Evolutionary conservation across 2,888 invertebrate species (phyloP), one percentile per base, ranked within the genome.

Genomic region (Cephus spinipes): DNA sequence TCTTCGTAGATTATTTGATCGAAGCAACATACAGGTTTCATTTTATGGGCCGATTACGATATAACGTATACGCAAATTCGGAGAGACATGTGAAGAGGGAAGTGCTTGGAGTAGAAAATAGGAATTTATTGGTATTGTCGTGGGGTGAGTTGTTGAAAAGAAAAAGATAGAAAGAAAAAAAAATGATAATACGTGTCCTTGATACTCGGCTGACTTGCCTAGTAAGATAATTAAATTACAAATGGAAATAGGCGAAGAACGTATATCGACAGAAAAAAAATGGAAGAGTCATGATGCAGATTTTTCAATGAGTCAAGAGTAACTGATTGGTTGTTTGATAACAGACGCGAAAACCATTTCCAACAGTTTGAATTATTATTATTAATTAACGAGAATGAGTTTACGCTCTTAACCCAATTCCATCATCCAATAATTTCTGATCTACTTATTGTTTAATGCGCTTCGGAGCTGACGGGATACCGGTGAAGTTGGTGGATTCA

Each of bases 1-100:
- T 83, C 80, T 83, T 83, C 83, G 84, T 83, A 84, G 81, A 84
- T 78, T 81, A 81, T 83, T 80, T 81, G 84, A 83, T 81, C 82
- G 85, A 84, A 84, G 85, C 85, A 85, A 85, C 78, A 80, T 79
- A 79, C 81, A 71, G 32, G 32, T 32, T 71, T 71, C 12, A 71
- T 71, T 71, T 33, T 82, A 81, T 80, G 81, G 73, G 80, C 80
- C 79, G 74, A 77, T 83, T 73, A 76, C 79, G 76, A 78, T 81
- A 81, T 79, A 81, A 80, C 74, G 79, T 80, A 80, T 33, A 71
- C 31, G 71, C 71, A 71, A 71, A 31, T 71, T 71, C 71, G 31
- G 71, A 30, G 33, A 71, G 23, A 71, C 33, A 30, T 71, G 23
- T 30, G 31, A 33, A 55, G 35, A 55, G 23, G 55, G 9, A 55